phyloP scores from a whole-genome alignment of 2,888 invertebrate genomes.

The Sepiola atlantica region DNA sequence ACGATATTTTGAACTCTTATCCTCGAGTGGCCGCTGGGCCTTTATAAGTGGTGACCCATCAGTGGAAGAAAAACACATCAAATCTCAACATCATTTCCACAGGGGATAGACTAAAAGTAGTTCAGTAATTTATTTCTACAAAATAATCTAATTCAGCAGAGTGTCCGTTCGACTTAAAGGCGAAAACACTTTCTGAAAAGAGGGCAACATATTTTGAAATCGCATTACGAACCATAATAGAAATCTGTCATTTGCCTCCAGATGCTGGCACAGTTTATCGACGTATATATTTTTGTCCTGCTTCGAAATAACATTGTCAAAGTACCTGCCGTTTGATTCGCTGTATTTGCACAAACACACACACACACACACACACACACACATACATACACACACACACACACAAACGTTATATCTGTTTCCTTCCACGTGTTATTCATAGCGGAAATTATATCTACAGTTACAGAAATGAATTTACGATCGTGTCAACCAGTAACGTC shows the following conservation, averaged over 20 bases:
- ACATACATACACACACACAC: background rate
- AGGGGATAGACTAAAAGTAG: no score
- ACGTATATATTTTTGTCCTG: background rate
- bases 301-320: background rate
- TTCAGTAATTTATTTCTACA: no score
- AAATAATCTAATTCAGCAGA: background rate
- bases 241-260: background rate
- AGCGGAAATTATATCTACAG: constrained; percentile 12
- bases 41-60: no score
- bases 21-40: no score
- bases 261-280: background rate
- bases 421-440: background rate
- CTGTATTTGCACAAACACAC: background rate
- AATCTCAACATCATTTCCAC: no score
- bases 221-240: background rate
- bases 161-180: background rate
- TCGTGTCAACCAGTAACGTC: background rate
- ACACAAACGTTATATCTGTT: constrained; percentile 3
- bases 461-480: constrained; percentile 15
- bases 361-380: background rate
- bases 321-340: background rate
- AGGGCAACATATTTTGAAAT: background rate
- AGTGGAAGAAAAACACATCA: no score
- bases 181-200: background rate
- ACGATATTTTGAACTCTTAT: no score